phyloP scores from a whole-genome alignment of 2,113 vertebrate genomes.

The Eudorcas thomsonii region DNA sequence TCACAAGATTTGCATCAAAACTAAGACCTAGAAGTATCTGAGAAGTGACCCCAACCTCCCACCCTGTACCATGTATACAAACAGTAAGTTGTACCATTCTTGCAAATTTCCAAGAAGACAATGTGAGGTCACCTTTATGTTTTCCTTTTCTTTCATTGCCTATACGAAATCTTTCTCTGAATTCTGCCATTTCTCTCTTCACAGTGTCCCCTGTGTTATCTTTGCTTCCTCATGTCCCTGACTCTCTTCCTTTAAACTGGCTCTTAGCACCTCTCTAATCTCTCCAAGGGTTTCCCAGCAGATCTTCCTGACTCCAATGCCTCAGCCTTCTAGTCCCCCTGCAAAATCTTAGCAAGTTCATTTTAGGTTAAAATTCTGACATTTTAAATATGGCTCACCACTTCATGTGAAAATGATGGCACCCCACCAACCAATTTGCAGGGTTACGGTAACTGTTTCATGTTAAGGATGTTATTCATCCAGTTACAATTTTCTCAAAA shows the following conservation, averaged over 20 bases:
- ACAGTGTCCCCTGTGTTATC: neutral
- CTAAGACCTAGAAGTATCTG: neutral
- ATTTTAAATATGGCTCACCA: constrained; percentile 50
- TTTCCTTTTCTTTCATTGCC: neutral
- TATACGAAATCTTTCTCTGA: neutral
- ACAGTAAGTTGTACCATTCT: neutral
- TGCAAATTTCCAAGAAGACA: neutral
- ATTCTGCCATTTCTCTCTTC: neutral
- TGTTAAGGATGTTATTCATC: constrained; percentile 56
- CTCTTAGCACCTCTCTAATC: neutral
- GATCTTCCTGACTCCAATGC: neutral
- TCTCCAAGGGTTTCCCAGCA: neutral
- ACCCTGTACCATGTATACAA: neutral
- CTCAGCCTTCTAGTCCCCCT: neutral
- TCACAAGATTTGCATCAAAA: neutral
- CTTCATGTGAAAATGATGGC: constrained; percentile 52
- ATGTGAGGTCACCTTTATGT: neutral
- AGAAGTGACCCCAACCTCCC: neutral
- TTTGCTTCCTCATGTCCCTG: neutral
- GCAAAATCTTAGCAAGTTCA: constrained; percentile 44
- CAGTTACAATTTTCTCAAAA: constrained; percentile 57
- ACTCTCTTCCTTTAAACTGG: neutral
- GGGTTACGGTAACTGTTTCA: constrained; percentile 36
- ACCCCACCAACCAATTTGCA: constrained; percentile 46
- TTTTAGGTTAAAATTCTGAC: constrained; percentile 56